phyloP scores from a whole-genome alignment of 2,797 vertebrate genomes.

The Poeciliopsis infans region DNA sequence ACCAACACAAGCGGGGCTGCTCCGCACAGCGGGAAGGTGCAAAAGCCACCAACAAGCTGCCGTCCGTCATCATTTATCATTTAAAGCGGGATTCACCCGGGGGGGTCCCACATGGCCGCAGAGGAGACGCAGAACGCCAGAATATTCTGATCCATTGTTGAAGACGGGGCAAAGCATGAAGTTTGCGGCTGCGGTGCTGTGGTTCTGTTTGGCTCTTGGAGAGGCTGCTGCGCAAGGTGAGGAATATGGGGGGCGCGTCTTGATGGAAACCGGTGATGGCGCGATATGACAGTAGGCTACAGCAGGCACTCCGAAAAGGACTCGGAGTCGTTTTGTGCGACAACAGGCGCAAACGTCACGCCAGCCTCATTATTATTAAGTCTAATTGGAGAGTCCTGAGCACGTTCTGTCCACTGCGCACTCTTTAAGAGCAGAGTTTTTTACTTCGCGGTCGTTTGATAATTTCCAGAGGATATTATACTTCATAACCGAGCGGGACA shows the following conservation, averaged over 20 bases:
- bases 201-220: conserved; percentile 51
- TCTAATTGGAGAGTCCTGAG: not conserved
- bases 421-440: too few species aligned
- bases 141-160: conserved; percentile 26
- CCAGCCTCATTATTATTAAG: not conserved
- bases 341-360: not conserved
- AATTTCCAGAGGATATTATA: not conserved
- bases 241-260: conserved; percentile 1
- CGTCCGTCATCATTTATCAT: conserved; percentile 25
- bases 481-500: conserved; percentile 26
- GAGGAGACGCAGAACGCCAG: conserved; percentile 28
- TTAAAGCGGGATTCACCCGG: conserved; percentile 20
- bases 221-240: conserved; percentile 64
- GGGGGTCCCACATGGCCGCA: conserved; percentile 30
- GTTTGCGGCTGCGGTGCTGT: conserved; percentile 66
- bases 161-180: conserved; percentile 60
- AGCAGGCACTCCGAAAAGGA: not conserved
- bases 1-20: conserved; percentile 12
- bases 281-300: not conserved
- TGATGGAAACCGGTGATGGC: conserved; percentile 25
- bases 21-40: conserved; percentile 19
- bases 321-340: not conserved
- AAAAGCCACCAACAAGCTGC: conserved; percentile 19
- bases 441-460: not conserved
- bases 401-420: not conserved